Evolutionary conservation across 2,113 vertebrate genomes (phyloP).

Genomic region (Alethe castanea): DNA sequence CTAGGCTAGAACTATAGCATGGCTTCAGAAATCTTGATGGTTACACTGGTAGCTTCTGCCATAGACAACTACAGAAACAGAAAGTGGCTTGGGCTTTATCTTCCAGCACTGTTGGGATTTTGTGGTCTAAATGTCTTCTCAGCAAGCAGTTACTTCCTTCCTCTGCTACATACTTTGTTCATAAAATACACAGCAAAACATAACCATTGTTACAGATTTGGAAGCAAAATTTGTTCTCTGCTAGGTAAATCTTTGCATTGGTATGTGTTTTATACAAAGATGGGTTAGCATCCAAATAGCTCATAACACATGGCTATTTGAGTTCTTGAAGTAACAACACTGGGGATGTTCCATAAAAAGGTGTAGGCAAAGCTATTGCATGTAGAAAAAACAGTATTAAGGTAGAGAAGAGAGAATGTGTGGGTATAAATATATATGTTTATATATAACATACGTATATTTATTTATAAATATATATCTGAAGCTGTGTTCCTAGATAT

Average conservation of each 20-base stretch:
- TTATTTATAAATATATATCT: background rate
- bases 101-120: background rate
- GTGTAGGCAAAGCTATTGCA: background rate
- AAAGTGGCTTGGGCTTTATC: background rate
- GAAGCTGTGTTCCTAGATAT: background rate
- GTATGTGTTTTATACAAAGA: background rate
- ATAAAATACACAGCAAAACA: background rate
- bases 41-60: background rate
- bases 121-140: background rate
- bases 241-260: background rate
- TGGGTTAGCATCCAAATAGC: background rate
- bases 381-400: background rate
- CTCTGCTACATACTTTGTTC: background rate
- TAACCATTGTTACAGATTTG: background rate
- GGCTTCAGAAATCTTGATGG: background rate
- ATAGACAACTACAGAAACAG: background rate
- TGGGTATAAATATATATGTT: background rate
- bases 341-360: background rate
- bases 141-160: background rate
- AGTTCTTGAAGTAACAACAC: background rate
- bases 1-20: background rate
- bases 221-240: background rate
- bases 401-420: background rate
- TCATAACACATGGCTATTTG: background rate
- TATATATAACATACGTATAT: background rate